These are phyloP conservation scores for Eumeta japonica DNA, from an alignment of 1,140 invertebrate species.

Conservation along the genomic window DNA sequence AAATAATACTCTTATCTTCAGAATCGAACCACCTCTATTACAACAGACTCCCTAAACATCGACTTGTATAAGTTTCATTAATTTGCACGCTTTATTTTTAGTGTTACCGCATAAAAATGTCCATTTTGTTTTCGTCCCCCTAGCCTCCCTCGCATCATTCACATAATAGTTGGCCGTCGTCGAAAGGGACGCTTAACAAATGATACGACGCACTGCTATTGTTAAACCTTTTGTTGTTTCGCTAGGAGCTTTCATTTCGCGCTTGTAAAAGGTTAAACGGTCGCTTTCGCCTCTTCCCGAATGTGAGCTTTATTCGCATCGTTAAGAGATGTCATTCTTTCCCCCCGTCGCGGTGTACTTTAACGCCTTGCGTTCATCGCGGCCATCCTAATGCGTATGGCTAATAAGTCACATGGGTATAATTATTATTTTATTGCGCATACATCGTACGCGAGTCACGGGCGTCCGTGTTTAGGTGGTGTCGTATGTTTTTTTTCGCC, in stretches of 20 bases:
- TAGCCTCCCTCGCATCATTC: conserved; percentile 32
- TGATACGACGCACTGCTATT: conserved; percentile 46
- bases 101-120: neutral
- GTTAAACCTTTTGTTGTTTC: conserved; percentile 47
- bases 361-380: no score
- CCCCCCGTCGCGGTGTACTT: no score
- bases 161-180: conserved; percentile 46
- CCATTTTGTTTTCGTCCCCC: conserved; percentile 17
- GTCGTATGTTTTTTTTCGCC: conserved; percentile 13
- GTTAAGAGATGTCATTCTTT: no score
- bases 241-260: conserved; percentile 17
- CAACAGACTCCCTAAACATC: no score
- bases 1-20: no score
- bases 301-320: no score
- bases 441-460: conserved; percentile 37
- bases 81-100: no score
- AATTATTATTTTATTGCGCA: conserved; percentile 51
- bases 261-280: no score
- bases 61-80: no score
- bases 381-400: conserved; percentile 29
- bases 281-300: no score
- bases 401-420: conserved; percentile 52
- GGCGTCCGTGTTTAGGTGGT: conserved; percentile 26
- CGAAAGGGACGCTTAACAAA: conserved; percentile 53
- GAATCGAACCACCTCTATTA: no score